These are phyloP conservation scores for Mustela lutreola DNA, from an alignment of 2,113 vertebrate species.

Conservation along the genomic window DNA sequence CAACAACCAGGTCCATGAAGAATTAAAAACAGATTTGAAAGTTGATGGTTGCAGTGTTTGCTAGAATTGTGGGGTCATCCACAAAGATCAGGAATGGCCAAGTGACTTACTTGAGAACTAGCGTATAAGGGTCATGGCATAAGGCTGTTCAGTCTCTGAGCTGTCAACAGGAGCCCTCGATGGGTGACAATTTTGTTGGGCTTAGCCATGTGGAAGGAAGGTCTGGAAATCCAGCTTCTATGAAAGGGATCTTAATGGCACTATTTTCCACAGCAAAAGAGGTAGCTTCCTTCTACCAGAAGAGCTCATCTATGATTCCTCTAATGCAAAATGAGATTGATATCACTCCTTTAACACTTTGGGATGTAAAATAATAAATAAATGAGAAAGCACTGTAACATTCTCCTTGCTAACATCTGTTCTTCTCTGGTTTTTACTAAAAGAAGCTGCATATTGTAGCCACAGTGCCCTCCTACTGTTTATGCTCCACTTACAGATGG, in stretches of 20 bases:
- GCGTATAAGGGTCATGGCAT: not conserved
- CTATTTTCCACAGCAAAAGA: not conserved
- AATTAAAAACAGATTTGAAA: not conserved
- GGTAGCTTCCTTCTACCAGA: not conserved
- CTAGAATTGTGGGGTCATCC: not conserved
- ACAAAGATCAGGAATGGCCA: not conserved
- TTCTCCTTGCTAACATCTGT: conserved; percentile 53
- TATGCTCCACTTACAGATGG: conserved; percentile 51
- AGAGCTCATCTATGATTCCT: not conserved
- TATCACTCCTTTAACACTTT: not conserved
- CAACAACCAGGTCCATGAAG: not conserved
- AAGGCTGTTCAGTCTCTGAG: not conserved
- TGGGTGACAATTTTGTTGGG: not conserved
- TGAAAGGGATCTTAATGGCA: not conserved
- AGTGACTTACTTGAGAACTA: not conserved
- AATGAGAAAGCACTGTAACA: conserved; percentile 7
- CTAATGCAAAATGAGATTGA: not conserved
- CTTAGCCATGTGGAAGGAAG: not conserved
- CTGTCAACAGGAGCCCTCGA: not conserved
- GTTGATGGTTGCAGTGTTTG: not conserved
- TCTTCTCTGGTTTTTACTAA: conserved; percentile 33
- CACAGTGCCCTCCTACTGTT: not conserved
- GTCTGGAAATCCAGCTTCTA: not conserved
- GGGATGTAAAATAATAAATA: conserved; percentile 20
- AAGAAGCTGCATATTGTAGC: not conserved